These are phyloP conservation scores for Tupaia chinensis DNA, from an alignment of 2,113 vertebrate species.

Conservation along the genomic window DNA sequence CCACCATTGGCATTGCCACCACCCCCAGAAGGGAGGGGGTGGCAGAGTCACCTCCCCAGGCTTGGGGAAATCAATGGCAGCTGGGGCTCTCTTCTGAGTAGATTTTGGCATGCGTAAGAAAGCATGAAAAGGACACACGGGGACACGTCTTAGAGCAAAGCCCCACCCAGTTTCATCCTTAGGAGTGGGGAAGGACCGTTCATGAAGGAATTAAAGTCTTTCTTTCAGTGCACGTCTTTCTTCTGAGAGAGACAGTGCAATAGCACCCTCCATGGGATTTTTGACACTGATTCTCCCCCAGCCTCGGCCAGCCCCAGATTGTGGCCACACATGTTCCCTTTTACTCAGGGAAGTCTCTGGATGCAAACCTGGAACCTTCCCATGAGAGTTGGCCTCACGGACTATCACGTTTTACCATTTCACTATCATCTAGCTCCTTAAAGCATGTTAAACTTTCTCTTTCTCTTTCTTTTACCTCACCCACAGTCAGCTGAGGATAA, in stretches of 20 bases:
- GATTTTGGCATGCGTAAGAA: not conserved
- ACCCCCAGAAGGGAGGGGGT: not conserved
- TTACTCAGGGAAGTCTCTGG: too few species aligned
- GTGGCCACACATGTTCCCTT: too few species aligned
- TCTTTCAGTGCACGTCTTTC: not conserved
- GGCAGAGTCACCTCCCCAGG: not conserved
- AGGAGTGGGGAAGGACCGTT: not conserved
- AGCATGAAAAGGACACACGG: not conserved
- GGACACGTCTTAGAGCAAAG: not conserved
- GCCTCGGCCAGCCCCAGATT: too few species aligned
- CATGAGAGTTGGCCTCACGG: too few species aligned
- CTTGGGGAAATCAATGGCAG: not conserved
- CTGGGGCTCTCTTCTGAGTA: not conserved
- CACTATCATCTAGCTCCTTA: too few species aligned
- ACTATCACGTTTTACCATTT: too few species aligned
- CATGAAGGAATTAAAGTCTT: not conserved
- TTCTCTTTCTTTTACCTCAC: slow-evolving; percentile 5
- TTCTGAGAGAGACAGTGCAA: too few species aligned
- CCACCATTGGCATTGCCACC: not conserved
- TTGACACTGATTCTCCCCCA: too few species aligned
- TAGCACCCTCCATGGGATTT: too few species aligned
- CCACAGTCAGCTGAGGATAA: not conserved
- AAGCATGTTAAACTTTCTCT: not conserved
- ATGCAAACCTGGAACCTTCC: too few species aligned
- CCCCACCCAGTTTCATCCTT: not conserved